Evolutionary conservation across 2,888 invertebrate species (phyloP), one percentile per base, ranked within the genome.

Genomic region (Lithodes maja): DNA sequence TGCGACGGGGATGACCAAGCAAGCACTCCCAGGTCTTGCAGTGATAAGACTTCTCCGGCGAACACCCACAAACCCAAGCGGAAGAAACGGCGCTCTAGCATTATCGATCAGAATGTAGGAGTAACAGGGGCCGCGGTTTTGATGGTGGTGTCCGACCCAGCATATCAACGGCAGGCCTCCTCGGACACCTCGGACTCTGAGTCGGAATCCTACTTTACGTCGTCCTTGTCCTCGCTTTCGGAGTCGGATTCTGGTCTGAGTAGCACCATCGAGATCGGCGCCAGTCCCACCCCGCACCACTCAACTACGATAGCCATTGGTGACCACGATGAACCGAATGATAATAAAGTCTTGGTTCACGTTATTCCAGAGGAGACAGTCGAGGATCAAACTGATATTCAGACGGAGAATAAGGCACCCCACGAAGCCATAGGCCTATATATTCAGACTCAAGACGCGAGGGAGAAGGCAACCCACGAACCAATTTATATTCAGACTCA

Each of bases 71-170:
- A 12, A 33, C 17, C 85, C 1, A 86, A 75, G 50, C 33, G 74
- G 49, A 74, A 49, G n/a, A 15, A 33, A 7, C 3, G 81, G 50
- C 81, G 80, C 5, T 75, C 81, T 9, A 83, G 78, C 82, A 90
- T 90, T 15, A 71, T 78, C 1, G 85, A 90, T 61, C 90, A 90
- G 55, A 90, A 90, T 54, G 90, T 90, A 1, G 90, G 87, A 2
- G 87, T 90, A n/a, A 54, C 90, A 9, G 90, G 90, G n/a, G 17
- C 80, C 9, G 87, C 86, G 9, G 87, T 90, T 9, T 74, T 87
- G 3, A 90, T 90, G 90, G 82, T 87, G 78, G 82, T 87, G 78
- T 87, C 87, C 9, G 87, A 87, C n/a, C 87, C 87, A 1, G 33
- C 9, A 15, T 33, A 33, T 33, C 33, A 33, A 33, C 71, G 5